These are phyloP conservation scores for Palythoa grandis DNA, from an alignment of 92 coral and sea anemone species.

Conservation along the genomic window DNA sequence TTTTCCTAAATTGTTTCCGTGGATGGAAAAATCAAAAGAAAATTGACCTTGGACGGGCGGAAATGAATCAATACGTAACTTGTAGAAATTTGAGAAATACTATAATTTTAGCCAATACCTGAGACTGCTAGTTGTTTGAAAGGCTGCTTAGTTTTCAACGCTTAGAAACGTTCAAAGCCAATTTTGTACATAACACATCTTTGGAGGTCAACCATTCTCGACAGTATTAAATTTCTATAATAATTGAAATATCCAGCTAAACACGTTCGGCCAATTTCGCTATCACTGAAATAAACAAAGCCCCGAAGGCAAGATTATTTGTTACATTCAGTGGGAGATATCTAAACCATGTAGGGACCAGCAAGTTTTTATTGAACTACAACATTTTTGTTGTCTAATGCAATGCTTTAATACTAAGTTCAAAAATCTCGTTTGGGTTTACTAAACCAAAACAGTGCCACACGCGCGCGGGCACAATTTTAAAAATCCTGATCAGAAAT, in stretches of 20 bases:
- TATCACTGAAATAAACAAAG: not conserved
- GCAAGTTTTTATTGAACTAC: not conserved
- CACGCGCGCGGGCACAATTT: not conserved
- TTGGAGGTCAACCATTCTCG: constrained; percentile 30
- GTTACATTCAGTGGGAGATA: constrained; percentile 14
- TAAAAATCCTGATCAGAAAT: not conserved
- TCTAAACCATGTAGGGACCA: constrained; percentile 6
- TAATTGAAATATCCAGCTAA: constrained; percentile 23
- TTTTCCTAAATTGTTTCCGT: not conserved
- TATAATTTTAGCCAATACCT: not conserved
- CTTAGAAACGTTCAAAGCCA: constrained; percentile 12
- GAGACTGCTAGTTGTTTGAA: not conserved
- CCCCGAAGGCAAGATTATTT: not conserved
- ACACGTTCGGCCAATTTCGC: constrained; percentile 20
- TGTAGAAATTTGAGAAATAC: not conserved
- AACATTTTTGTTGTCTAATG: not conserved
- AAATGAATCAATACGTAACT: not conserved
- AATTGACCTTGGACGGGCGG: not conserved
- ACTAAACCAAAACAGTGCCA: not conserved
- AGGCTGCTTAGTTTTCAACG: constrained; percentile 23
- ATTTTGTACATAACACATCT: not conserved
- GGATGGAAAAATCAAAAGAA: not conserved
- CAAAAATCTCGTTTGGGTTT: constrained; percentile 27
- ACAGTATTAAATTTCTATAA: constrained; percentile 36
- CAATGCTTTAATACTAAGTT: not conserved